A percentile compares a stretch with the other conserved stretches of the same genome.
Conservation (phyloP, 2,888 invertebrate species). For the Eristalinus aeneus region DNA sequence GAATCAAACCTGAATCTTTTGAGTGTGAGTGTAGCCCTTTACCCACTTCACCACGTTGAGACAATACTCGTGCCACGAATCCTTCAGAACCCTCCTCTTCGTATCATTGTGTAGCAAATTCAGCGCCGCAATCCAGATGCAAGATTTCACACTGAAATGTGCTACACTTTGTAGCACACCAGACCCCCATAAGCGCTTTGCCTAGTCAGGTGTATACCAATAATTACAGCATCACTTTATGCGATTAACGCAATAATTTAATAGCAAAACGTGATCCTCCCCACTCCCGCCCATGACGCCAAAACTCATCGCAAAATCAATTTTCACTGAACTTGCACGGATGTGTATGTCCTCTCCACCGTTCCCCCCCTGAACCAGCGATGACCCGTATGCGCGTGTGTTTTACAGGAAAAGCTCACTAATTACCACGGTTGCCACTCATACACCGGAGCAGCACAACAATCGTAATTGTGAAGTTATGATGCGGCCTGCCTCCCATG, state of each 20-base stretch:
- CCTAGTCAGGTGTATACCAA: constrained; percentile 25
- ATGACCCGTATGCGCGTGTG: neutral
- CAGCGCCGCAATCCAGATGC: neutral
- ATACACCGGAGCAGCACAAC: constrained; percentile 32
- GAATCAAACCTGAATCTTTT: too few relatives aligned
- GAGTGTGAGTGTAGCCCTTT: too few relatives aligned
- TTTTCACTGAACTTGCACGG: neutral
- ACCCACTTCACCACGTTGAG: too few relatives aligned
- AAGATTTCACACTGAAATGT: neutral
- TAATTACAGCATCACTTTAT: constrained; percentile 38
- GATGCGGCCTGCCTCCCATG: constrained; percentile 31
- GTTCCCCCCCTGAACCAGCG: neutral
- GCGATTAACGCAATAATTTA: constrained; percentile 55
- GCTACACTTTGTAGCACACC: neutral
- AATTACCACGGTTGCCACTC: constrained; percentile 41
- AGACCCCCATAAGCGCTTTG: neutral
- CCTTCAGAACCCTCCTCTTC: too few relatives aligned
- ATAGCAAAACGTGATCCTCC: constrained; percentile 46
- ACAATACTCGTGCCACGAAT: too few relatives aligned
- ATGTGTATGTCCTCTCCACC: neutral
- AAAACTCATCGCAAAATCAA: constrained; percentile 22
- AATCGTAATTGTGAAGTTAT: constrained; percentile 53
- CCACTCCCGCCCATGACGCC: neutral
- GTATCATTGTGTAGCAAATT: too few relatives aligned
- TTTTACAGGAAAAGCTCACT: constrained; percentile 38